Percentiles rank a stretch among this genome's conserved stretches.
Conservation (phyloP, 2,888 invertebrate species). For the Eristalinus sepulchralis region DNA sequence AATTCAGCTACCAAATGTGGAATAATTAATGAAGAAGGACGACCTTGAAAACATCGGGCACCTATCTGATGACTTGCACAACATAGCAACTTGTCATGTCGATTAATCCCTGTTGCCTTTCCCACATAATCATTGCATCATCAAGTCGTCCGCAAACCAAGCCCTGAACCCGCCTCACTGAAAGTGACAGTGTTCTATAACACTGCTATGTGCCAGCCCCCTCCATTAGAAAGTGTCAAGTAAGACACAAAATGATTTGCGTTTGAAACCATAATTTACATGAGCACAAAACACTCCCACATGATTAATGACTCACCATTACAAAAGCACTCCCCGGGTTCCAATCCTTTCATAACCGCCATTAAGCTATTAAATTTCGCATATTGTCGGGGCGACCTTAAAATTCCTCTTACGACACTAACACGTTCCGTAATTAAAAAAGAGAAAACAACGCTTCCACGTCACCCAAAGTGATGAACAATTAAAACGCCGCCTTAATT, state of each 20-base stretch:
- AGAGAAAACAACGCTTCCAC: neutral
- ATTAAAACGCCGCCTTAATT: constrained; percentile 57
- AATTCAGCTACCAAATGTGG: no score
- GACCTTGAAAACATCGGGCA: no score
- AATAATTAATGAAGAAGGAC: no score
- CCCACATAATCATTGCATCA: no score
- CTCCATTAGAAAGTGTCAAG: neutral
- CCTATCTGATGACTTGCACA: no score
- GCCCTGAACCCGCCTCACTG: no score
- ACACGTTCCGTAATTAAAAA: constrained; percentile 48
- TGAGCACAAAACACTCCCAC: neutral
- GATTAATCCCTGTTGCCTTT: no score
- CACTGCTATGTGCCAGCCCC: neutral
- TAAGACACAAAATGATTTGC: neutral
- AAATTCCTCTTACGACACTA: neutral
- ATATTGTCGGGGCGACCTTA: neutral
- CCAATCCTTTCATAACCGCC: constrained; percentile 12
- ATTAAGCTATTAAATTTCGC: constrained; percentile 33
- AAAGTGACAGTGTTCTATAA: neutral
- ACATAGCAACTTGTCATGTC: no score
- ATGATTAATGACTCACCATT: neutral
- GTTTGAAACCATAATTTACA: neutral
- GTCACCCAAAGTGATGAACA: constrained; percentile 43
- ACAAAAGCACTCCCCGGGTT: neutral
- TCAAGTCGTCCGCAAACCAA: no score